Conservation (phyloP, 2,797 vertebrate species). For the Peromyscus melanophrys region DNA sequence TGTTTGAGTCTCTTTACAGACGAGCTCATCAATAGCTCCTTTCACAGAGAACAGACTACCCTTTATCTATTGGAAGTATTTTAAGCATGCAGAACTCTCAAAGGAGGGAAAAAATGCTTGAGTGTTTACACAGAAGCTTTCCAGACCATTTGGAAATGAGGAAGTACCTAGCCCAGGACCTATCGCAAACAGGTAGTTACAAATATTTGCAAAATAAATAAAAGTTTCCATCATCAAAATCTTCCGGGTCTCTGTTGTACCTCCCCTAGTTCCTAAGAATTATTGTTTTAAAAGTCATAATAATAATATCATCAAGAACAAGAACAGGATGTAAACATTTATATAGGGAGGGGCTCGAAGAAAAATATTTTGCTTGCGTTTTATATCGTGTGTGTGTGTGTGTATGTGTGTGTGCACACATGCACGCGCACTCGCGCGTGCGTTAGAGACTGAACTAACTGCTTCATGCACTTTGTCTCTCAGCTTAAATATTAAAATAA, state of each 20-base stretch:
- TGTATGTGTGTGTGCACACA: not conserved
- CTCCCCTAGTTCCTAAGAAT: conserved; percentile 53
- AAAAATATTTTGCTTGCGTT: conserved; percentile 66
- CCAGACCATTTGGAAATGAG: conserved; percentile 55
- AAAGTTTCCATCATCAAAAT: conserved; percentile 68
- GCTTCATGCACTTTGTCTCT: not conserved
- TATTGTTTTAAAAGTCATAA: conserved; percentile 64
- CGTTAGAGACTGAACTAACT: not conserved
- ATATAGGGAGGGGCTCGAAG: conserved; percentile 33
- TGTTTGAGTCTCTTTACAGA: not conserved
- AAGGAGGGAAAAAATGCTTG: not conserved
- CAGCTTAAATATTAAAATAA: conserved; percentile 47
- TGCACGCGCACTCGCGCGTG: too few relatives aligned
- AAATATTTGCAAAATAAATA: conserved; percentile 79
- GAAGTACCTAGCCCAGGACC: conserved; percentile 43
- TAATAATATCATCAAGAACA: conserved; percentile 60
- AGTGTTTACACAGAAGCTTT: conserved; percentile 68
- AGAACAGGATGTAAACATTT: conserved; percentile 75
- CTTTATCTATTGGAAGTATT: conserved; percentile 69
- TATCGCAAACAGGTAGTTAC: conserved; percentile 65
- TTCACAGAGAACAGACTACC: conserved; percentile 26
- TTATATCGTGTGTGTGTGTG: not conserved
- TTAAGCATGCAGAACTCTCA: conserved; percentile 68
- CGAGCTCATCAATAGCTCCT: not conserved
- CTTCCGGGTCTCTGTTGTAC: conserved; percentile 42